These are phyloP conservation scores for Variabilichromis moorii DNA, from an alignment of 2,113 vertebrate genomes.

Conservation along the genomic window DNA sequence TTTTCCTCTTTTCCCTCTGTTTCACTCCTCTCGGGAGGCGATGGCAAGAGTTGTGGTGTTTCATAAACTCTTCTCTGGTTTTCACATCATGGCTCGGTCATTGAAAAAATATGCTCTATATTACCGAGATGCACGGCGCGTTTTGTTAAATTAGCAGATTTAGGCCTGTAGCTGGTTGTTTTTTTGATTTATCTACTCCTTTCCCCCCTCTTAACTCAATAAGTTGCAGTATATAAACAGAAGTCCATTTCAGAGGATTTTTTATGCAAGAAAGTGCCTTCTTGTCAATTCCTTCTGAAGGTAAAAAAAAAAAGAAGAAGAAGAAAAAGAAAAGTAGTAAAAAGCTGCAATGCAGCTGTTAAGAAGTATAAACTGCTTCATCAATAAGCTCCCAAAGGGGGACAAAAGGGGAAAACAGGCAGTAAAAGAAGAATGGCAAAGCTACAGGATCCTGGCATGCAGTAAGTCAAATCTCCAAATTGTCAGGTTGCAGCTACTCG, in stretches of 20 bases:
- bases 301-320: neutral
- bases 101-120: conserved; percentile 10
- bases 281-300: neutral
- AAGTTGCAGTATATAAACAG: neutral
- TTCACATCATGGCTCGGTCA: conserved; percentile 52
- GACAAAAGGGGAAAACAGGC: neutral
- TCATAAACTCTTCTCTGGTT: conserved; percentile 66
- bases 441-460: neutral
- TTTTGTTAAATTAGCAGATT: neutral
- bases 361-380: neutral
- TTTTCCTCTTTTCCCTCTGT: neutral
- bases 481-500: neutral
- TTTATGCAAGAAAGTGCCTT: neutral
- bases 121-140: neutral
- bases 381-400: neutral
- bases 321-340: neutral
- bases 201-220: neutral
- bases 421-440: neutral
- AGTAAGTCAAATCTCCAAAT: neutral
- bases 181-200: neutral
- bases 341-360: neutral
- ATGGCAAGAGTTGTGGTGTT: conserved; percentile 56
- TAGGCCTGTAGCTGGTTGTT: neutral
- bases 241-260: neutral
- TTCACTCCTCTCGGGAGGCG: conserved; percentile 33